phyloP scores from a whole-genome alignment of 2,113 vertebrate genomes.

The Mesocricetus auratus region DNA sequence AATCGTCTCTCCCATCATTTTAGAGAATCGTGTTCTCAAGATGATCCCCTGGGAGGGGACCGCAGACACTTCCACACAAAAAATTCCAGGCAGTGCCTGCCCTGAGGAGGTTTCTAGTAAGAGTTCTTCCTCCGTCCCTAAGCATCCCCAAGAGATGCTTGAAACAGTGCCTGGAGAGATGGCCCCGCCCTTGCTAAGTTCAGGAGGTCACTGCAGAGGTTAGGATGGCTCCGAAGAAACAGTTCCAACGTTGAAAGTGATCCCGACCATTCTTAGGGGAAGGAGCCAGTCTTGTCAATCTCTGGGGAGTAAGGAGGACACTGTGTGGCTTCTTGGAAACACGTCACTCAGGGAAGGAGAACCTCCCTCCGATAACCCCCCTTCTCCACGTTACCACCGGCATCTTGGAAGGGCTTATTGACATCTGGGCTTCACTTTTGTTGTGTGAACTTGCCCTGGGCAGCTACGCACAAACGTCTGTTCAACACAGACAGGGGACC shows the following conservation, averaged over 20 bases:
- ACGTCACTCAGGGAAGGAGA: fast-evolving
- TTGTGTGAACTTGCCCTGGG: not conserved
- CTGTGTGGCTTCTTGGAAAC: not conserved
- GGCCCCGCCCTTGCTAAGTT: fast-evolving
- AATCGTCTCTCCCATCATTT: fast-evolving
- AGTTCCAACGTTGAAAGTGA: not conserved
- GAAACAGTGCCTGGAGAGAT: fast-evolving
- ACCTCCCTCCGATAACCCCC: fast-evolving
- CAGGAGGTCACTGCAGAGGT: too few species aligned
- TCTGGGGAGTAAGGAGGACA: fast-evolving
- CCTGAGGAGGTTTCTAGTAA: fast-evolving
- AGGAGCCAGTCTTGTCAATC: fast-evolving
- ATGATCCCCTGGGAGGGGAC: too few species aligned
- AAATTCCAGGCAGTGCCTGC: not conserved
- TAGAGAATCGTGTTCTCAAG: not conserved
- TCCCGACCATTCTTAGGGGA: not conserved
- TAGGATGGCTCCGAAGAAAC: not conserved
- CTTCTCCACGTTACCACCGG: not conserved
- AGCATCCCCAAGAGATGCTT: too few species aligned
- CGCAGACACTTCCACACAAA: too few species aligned
- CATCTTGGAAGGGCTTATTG: not conserved
- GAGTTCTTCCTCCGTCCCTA: not conserved
- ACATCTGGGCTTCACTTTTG: too few species aligned
- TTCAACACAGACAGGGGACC: not conserved
- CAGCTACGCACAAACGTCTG: not conserved